Base-by-base conservation (phyloP, 2,797 vertebrate genomes). In the Fringilla coelebs region DNA sequence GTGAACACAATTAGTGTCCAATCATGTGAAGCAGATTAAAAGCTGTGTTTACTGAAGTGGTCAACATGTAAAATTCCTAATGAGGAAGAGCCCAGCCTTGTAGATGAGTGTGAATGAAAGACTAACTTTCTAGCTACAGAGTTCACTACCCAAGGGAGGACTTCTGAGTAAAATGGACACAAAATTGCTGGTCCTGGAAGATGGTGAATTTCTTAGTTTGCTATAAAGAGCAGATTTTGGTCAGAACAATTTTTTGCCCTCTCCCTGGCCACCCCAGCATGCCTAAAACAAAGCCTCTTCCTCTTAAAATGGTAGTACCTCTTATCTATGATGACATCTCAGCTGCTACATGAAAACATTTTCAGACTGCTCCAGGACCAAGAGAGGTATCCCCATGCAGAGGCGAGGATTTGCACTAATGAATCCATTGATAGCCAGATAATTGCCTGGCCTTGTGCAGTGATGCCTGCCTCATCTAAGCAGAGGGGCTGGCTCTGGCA, bases 401-500 rank as follows among this genome's bases (percentile, higher is more conserved):
- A 78, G 55, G 4, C 0, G 5, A 88, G 46, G 46, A 68, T 65
- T 90, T 66, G 28, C n/a, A 13, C 79, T 78, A 77, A 80, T 25
- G 72, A 80, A 89, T 38, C 70, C 0, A 36, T 17, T 92, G 92
- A 91, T 85, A 95, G 82, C 21, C 55, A 68, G 75, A 79, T 89
- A 88, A 91, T 93, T 26, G 31, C 46, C 79, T 88, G 89, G 65
- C 79, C 75, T 29, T 1, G 34, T 9, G 54, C 85, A 91, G 72
- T 2, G 4, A 62, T 87, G 82, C 58, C 89, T 89, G 68, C 70
- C 66, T 95, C 88, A 87, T 85, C 90, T 78, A 55, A 73, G 84
- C 26, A 31, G 61, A 80, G 45, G 48, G 15, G 10, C 48, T 91
- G 88, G 73, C 84, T 96, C 49, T 71, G n/a, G 68, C 78, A 82